Evolutionary conservation across 2,113 vertebrate genomes (phyloP).

Genomic region (Corapipo altera): DNA sequence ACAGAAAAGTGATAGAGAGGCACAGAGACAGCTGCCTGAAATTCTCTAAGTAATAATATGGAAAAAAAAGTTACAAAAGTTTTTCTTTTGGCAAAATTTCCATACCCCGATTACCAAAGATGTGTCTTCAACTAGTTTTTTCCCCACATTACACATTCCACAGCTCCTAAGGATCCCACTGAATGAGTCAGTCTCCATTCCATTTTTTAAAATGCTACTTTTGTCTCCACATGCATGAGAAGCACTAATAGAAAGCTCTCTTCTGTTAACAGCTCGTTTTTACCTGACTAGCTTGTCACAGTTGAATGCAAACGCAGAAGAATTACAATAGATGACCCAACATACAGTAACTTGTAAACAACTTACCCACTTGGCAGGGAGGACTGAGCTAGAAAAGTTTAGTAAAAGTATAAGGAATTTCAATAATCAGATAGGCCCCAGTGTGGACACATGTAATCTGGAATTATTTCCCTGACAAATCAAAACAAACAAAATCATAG

Average conservation of each 20-base stretch:
- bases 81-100: neutral
- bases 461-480: neutral
- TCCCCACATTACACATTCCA: neutral
- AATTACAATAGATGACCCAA: neutral
- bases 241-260: neutral
- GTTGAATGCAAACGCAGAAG: neutral
- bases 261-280: neutral
- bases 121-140: neutral
- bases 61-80: neutral
- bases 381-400: neutral
- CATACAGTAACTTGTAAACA: neutral
- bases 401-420: neutral
- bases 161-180: neutral
- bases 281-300: neutral
- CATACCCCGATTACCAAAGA: neutral
- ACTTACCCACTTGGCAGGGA: neutral
- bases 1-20: neutral
- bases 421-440: neutral
- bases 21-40: neutral
- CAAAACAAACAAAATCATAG: neutral
- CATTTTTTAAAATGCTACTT: neutral
- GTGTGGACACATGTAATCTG: fast-evolving
- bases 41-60: neutral
- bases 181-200: neutral
- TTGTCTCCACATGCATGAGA: neutral